These are phyloP conservation scores for Brenthis hecate DNA, from an alignment of 2,888 invertebrate genomes.

Conservation along the genomic window DNA sequence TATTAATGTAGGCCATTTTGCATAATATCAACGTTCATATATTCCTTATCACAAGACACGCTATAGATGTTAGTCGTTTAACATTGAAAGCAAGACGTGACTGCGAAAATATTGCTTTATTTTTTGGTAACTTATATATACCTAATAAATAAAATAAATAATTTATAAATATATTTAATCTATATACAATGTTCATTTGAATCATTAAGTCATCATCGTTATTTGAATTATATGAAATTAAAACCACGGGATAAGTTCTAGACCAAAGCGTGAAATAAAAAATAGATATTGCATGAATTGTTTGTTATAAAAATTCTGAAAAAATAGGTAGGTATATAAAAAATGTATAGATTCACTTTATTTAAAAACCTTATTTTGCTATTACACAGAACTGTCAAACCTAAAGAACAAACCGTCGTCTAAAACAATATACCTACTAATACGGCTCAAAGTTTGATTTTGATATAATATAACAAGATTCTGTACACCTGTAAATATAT, in stretches of 20 bases:
- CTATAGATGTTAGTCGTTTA: constrained; percentile 15
- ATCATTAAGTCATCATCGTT: no score
- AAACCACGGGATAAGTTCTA: no score
- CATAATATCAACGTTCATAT: constrained; percentile 22
- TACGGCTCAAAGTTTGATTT: constrained; percentile 6
- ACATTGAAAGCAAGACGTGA: constrained; percentile 12
- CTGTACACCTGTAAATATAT: constrained; percentile 24
- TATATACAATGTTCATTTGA: no score
- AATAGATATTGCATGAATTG: no score
- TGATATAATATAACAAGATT: constrained; percentile 5
- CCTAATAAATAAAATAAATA: neutral
- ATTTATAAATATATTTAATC: no score
- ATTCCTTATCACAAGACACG: constrained; percentile 11
- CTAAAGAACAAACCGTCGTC: neutral
- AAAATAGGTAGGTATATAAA: no score
- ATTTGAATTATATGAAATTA: no score
- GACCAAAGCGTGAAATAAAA: no score
- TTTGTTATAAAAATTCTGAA: no score
- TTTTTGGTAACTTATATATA: neutral
- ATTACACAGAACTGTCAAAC: constrained; percentile 3
- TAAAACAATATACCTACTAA: neutral
- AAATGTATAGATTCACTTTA: no score
- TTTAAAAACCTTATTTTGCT: no score
- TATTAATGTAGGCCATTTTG: constrained; percentile 22
- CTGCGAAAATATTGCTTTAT: constrained; percentile 9